Conservation (phyloP, 1,140 invertebrate species). For the Pogonomyrmex californicus region DNA sequence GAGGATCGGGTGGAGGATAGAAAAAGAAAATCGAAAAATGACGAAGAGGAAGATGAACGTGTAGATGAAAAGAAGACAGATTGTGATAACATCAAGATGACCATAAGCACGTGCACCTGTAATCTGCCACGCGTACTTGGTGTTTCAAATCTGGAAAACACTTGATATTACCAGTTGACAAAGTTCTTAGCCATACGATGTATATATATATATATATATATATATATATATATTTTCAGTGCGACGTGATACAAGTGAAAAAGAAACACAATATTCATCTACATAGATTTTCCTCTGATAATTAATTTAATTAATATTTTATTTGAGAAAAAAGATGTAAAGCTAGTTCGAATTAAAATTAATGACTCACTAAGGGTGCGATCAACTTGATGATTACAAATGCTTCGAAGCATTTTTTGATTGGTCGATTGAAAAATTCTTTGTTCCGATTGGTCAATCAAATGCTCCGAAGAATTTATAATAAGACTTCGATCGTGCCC, state of each 20-base stretch:
- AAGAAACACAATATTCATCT: background rate
- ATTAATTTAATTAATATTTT: slow-evolving; percentile 17
- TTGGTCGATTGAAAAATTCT: too few relatives aligned
- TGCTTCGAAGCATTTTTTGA: too few relatives aligned
- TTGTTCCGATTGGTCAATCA: too few relatives aligned
- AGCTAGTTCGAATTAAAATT: too few relatives aligned
- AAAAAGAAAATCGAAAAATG: background rate
- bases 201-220: too few relatives aligned
- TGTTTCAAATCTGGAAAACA: background rate
- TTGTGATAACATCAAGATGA: background rate
- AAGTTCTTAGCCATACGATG: too few relatives aligned
- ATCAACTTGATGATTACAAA: too few relatives aligned
- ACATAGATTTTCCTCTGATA: background rate
- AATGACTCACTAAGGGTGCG: too few relatives aligned
- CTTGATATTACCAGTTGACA: background rate
- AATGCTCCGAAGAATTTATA: too few relatives aligned
- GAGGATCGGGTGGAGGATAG: background rate
- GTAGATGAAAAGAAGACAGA: slow-evolving; percentile 18
- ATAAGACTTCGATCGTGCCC: too few relatives aligned
- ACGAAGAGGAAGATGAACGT: background rate
- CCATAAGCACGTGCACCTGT: slow-evolving; percentile 20
- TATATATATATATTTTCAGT: background rate
- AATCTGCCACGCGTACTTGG: background rate
- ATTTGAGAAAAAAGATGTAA: too few relatives aligned
- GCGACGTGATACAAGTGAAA: background rate